These are phyloP conservation scores for Sicus ferrugineus DNA, from an alignment of 2,888 invertebrate species.

Conservation along the genomic window DNA sequence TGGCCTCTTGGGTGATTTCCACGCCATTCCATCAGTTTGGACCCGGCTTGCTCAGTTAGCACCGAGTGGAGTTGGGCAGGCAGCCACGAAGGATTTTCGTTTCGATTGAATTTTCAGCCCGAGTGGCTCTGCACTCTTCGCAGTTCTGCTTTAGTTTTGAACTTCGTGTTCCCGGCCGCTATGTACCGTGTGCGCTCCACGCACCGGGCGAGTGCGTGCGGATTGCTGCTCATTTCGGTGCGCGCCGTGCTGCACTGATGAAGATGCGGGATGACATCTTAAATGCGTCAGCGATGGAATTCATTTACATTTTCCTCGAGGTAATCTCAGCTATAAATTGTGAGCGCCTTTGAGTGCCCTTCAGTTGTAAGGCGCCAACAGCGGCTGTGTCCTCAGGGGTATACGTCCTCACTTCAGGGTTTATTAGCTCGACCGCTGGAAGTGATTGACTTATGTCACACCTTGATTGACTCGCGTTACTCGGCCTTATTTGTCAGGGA, in stretches of 20 bases:
- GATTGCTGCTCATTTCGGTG: conserved; percentile 35
- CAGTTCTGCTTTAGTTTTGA: neutral
- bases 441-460: too few relatives aligned
- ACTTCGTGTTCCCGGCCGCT: conserved; percentile 32
- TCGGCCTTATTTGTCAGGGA: conserved; percentile 62
- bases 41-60: conserved; percentile 23
- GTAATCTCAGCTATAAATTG: conserved; percentile 28
- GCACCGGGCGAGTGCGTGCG: conserved; percentile 16
- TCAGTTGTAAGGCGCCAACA: conserved; percentile 11
- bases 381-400: too few relatives aligned
- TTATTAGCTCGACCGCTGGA: conserved; percentile 44
- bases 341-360: conserved; percentile 31
- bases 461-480: conserved; percentile 62
- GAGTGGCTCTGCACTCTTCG: conserved; percentile 37
- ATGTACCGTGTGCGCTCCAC: conserved; percentile 22
- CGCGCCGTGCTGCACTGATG: conserved; percentile 42
- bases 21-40: conserved; percentile 40
- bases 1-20: conserved; percentile 38
- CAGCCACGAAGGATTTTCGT: conserved; percentile 14
- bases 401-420: conserved; percentile 35
- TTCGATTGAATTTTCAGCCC: conserved; percentile 40
- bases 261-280: conserved; percentile 60
- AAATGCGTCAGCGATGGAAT: conserved; percentile 61
- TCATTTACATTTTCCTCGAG: conserved; percentile 56
- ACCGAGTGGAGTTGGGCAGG: conserved; percentile 18